A percentile compares a stretch with the other conserved stretches of the same genome.
These are phyloP conservation scores for Danionella dracula DNA, from an alignment of 2,797 vertebrate species.

Conservation along the genomic window DNA sequence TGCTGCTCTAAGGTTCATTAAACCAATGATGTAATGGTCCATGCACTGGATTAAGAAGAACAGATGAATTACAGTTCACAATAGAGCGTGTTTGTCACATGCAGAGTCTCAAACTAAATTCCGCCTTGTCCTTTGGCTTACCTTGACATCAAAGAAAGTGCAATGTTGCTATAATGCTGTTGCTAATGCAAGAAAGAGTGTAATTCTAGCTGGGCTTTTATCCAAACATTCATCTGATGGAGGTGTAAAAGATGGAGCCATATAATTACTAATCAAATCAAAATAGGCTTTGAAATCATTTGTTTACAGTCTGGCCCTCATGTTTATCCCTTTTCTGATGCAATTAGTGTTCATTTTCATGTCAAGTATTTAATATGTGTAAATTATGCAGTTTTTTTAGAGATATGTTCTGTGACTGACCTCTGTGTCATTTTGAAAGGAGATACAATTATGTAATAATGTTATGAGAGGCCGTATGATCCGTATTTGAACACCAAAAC, in stretches of 20 bases:
- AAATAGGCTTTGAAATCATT: neutral
- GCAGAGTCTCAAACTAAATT: neutral
- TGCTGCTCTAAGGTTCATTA: neutral
- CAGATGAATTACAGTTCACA: neutral
- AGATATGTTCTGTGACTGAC: neutral
- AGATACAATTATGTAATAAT: too few relatives aligned
- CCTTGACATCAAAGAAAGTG: constrained; percentile 17
- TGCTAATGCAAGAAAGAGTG: constrained; percentile 8
- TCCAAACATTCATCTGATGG: constrained; percentile 9
- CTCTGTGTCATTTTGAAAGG: too few relatives aligned
- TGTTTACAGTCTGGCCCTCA: neutral
- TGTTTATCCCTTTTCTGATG: neutral
- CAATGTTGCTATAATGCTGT: neutral
- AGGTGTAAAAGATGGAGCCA: neutral
- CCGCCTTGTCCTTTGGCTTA: neutral
- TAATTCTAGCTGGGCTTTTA: constrained; percentile 7
- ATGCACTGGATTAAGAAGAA: neutral
- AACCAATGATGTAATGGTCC: neutral
- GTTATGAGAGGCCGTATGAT: too few relatives aligned
- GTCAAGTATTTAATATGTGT: neutral
- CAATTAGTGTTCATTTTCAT: constrained; percentile 4
- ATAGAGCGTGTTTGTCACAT: neutral
- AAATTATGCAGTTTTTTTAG: constrained; percentile 7
- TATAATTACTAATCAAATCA: neutral
- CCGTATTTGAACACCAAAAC: too few relatives aligned